Evolutionary conservation across 2,888 invertebrate species (phyloP), one percentile per base, ranked within the genome.

Genomic region (Chrysomela aeneicollis): DNA sequence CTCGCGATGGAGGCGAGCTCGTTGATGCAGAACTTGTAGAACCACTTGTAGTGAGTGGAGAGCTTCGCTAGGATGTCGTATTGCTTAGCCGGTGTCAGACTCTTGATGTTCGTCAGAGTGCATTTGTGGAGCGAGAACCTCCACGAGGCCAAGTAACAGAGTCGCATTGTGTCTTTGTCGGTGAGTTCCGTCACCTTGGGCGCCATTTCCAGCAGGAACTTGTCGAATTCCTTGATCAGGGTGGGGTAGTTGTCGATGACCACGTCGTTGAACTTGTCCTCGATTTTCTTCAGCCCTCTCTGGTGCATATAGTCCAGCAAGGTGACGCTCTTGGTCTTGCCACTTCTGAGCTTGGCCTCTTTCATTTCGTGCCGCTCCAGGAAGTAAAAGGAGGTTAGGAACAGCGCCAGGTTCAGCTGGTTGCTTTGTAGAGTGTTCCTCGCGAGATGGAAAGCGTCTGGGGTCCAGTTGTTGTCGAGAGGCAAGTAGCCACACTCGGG

Each of bases 1-100:
- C 74, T 68, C 9, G 77, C 68, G 9, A 65, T 32, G 2, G 21
- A 4, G 71, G 19, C 35, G 2, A 83, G 51, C 46, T 73, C 77
- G 30, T 77, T 76, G 1, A 90, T 75, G 21, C 89, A 81, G 80
- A 88, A 85, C 77, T 93, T 93, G 17, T 86, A 81, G 37, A 93
- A 78, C 93, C 93, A 93, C 79, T 89, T 90, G 73, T 88, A 90
- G 77, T 93, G 92, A 10, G 92, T 84, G 69, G 87, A 84, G 0
- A 93, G 76, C 57, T 88, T 83, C n/a, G 88, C 86, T 47, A 88
- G 81, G 1, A 89, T 82, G 65, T 88, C 86, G 55, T 87, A 70
- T 21, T 71, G 70, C 18, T 77, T 63, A 15, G 59, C 47, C 5
- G 63, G n/a, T 2, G 66, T 71, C 10, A 73, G 59, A 30, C 74